Percentiles rank a stretch among this genome's conserved stretches.
Evolutionary conservation across 2,888 invertebrate genomes (phyloP).

Genomic region (Brachylomia viminalis): DNA sequence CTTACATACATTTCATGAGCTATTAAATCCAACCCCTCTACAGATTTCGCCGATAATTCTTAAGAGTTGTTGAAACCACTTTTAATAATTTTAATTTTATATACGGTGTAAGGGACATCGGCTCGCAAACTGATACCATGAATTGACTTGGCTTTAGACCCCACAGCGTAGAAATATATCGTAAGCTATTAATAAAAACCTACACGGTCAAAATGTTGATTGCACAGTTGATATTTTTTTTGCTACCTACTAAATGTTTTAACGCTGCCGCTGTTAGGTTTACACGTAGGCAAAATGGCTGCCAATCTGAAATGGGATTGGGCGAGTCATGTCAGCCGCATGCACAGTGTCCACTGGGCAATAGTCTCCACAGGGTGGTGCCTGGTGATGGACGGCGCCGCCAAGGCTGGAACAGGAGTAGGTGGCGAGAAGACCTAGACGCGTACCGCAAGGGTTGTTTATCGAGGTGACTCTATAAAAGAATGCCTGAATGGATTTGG

Average conservation of each 20-base stretch:
- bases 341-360: no score
- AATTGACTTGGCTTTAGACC: neutral
- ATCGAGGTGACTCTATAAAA: no score
- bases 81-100: neutral
- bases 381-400: no score
- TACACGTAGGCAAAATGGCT: no score
- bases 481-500: no score
- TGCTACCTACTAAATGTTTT: neutral
- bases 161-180: neutral
- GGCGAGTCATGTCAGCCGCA: no score
- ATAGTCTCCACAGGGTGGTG: no score
- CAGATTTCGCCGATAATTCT: slow-evolving; percentile 68
- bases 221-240: neutral
- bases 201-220: neutral
- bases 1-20: slow-evolving; percentile 91
- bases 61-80: slow-evolving; percentile 71
- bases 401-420: no score
- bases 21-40: slow-evolving; percentile 87
- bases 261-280: no score
- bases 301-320: no score
- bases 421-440: no score
- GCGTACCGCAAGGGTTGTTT: no score
- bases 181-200: neutral
- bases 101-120: neutral
- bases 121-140: neutral